A percentile compares a stretch with the other conserved stretches of the same genome.
Evolutionary conservation across 2,888 invertebrate genomes (phyloP).

Genomic region (Orthonevra nobilis): DNA sequence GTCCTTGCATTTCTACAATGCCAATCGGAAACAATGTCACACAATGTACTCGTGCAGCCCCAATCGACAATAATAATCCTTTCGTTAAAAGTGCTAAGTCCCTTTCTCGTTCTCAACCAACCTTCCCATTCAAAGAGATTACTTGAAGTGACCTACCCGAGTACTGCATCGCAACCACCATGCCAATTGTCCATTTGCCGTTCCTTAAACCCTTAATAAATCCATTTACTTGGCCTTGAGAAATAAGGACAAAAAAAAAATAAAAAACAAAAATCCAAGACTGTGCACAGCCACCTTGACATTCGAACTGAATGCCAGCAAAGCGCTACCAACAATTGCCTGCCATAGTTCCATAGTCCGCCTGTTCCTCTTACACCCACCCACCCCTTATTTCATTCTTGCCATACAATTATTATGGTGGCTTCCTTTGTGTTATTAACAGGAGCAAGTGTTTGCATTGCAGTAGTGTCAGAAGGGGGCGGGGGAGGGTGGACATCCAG

Average conservation of each 20-base stretch:
- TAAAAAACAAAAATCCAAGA: background rate
- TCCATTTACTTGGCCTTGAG: constrained; percentile 61
- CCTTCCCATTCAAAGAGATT: too few relatives aligned
- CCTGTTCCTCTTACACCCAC: background rate
- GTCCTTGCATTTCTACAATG: too few relatives aligned
- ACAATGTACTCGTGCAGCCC: too few relatives aligned
- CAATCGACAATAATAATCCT: too few relatives aligned
- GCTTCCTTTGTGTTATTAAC: constrained; percentile 59
- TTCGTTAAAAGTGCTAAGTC: too few relatives aligned
- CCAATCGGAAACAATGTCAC: too few relatives aligned
- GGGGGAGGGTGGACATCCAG: constrained; percentile 5
- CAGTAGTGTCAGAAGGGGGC: background rate
- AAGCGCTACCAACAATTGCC: constrained; percentile 1
- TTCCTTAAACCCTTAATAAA: constrained; percentile 48
- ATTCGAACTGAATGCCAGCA: constrained; percentile 42
- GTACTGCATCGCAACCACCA: constrained; percentile 21
- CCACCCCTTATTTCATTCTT: constrained; percentile 17
- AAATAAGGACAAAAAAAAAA: constrained; percentile 28
- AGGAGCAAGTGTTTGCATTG: constrained; percentile 62
- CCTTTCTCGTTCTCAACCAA: too few relatives aligned
- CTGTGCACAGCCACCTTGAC: constrained; percentile 51
- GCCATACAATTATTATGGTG: constrained; percentile 52
- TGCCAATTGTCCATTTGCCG: constrained; percentile 38
- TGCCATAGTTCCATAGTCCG: background rate
- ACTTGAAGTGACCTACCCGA: too few relatives aligned